These are phyloP conservation scores for Pinna nobilis DNA, from an alignment of 1,140 invertebrate species.

Conservation along the genomic window DNA sequence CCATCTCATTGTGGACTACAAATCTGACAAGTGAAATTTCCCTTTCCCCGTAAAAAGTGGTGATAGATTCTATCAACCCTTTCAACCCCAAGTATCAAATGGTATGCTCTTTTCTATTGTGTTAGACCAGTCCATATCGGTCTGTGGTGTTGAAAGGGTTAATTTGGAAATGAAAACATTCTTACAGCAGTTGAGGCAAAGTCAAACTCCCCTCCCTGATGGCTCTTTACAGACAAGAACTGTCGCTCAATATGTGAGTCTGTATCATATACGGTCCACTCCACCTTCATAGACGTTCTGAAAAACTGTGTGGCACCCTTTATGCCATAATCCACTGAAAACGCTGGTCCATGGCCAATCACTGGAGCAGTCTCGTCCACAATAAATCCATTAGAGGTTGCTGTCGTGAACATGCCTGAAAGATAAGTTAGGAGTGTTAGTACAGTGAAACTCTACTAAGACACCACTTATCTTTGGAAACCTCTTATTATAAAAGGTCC, in stretches of 20 bases:
- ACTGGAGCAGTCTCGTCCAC: constrained; percentile 43
- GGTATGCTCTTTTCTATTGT: no score
- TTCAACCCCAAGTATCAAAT: no score
- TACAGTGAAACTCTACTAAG: no score
- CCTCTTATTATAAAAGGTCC: no score
- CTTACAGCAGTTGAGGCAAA: constrained; percentile 38
- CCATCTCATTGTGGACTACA: not conserved
- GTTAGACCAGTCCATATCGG: no score
- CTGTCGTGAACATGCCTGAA: constrained; percentile 29
- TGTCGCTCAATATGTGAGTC: constrained; percentile 49
- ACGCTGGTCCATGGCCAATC: constrained; percentile 4
- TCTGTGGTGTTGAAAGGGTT: no score
- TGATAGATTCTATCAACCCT: no score
- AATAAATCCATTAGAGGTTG: constrained; percentile 50
- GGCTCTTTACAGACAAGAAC: constrained; percentile 47
- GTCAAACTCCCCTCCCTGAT: constrained; percentile 44
- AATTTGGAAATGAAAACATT: not conserved
- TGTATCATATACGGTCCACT: constrained; percentile 40
- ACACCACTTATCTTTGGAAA: no score
- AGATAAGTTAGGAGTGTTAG: no score
- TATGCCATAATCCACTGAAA: constrained; percentile 20
- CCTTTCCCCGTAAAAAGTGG: no score
- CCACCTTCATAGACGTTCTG: constrained; percentile 37
- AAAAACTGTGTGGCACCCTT: constrained; percentile 20
- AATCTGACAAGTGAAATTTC: no score